A percentile compares a stretch with the other conserved stretches of the same genome.
phyloP scores from a whole-genome alignment of 2,113 vertebrate genomes.

The Puffinus mauretanicus region DNA sequence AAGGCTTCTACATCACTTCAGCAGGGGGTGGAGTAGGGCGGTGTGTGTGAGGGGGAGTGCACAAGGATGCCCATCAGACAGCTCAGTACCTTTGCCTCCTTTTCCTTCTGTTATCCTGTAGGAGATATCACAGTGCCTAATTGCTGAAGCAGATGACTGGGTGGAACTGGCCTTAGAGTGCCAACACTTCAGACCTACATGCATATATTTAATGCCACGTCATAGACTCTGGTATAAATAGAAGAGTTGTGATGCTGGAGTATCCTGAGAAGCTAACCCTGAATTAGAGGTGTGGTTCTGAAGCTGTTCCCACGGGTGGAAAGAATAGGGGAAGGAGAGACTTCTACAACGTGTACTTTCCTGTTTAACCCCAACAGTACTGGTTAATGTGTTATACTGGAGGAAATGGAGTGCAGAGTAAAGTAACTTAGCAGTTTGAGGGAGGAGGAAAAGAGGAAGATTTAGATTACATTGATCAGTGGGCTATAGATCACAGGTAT shows the following conservation, averaged over 20 bases:
- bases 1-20: neutral
- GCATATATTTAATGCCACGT: neutral
- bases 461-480: neutral
- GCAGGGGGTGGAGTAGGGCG: neutral
- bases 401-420: neutral
- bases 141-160: neutral
- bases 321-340: neutral
- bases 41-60: no score
- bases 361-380: neutral
- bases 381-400: neutral
- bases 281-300: slow-evolving; percentile 16
- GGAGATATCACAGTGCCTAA: neutral
- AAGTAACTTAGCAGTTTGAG: neutral
- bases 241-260: neutral
- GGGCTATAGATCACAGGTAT: neutral
- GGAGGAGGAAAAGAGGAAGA: neutral
- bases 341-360: neutral
- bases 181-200: neutral
- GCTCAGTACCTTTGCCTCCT: neutral
- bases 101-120: neutral
- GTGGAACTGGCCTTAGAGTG: neutral
- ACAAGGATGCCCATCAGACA: neutral
- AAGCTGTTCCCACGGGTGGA: neutral
- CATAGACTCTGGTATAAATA: neutral
- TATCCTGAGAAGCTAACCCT: neutral